Conservation (phyloP, 1,140 invertebrate genomes). For the Lysiphlebus fabarum region DNA sequence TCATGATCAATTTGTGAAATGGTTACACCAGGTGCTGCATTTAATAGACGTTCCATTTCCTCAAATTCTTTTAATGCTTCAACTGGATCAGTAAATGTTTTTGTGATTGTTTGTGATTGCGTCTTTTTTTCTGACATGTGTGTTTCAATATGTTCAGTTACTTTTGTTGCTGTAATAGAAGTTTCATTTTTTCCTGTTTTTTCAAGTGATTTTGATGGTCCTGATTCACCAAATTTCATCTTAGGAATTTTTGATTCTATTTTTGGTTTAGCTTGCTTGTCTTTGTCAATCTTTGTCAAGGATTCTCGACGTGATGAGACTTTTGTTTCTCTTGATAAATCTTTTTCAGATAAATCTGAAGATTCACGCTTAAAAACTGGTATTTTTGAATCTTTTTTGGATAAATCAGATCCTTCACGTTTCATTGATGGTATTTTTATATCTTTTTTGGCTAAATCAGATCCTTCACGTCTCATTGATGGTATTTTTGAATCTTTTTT, state of each 20-base stretch:
- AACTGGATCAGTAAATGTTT: constrained; percentile 32
- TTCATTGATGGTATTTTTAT: constrained; percentile 36
- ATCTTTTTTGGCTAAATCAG: not conserved
- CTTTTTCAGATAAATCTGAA: not conserved
- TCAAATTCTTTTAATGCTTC: constrained; percentile 37
- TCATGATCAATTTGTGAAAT: constrained; percentile 44
- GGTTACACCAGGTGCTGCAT: constrained; percentile 27
- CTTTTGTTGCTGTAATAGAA: constrained; percentile 38
- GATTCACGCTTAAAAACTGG: not conserved
- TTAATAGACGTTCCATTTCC: constrained; percentile 26
- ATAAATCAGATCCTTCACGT: no score
- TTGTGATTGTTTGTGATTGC: constrained; percentile 34
- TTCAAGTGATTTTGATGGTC: no score
- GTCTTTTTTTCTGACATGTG: constrained; percentile 35
- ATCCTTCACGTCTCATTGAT: no score
- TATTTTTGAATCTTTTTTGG: not conserved
- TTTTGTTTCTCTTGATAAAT: not conserved
- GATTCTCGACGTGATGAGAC: not conserved
- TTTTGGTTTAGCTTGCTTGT: constrained; percentile 14
- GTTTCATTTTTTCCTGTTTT: constrained; percentile 24
- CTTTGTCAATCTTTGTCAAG: constrained; percentile 11
- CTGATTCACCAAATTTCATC: not conserved
- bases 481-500: not conserved
- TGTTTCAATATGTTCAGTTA: constrained; percentile 35
- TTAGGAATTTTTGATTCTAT: constrained; percentile 44